phyloP scores from a whole-genome alignment of 2,113 vertebrate genomes.

The Macquaria ambigua region DNA sequence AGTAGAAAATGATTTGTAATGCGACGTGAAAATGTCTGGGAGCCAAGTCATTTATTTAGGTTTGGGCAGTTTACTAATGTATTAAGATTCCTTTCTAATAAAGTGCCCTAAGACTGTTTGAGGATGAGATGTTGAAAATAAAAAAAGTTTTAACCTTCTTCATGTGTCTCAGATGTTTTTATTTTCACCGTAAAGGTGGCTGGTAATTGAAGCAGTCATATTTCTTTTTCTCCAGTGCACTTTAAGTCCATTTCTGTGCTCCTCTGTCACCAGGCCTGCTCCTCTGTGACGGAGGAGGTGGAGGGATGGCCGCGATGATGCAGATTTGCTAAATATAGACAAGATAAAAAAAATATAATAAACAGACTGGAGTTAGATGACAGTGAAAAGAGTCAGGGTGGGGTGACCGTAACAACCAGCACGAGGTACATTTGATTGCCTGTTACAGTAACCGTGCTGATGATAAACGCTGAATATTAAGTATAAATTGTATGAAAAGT shows the following conservation, averaged over 20 bases:
- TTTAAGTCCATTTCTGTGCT: constrained; percentile 7
- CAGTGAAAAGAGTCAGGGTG: not conserved
- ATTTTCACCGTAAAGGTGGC: constrained; percentile 11
- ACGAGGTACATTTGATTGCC: not conserved
- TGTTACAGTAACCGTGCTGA: not conserved
- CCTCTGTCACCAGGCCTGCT: constrained; percentile 32
- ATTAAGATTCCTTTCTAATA: constrained; percentile 28
- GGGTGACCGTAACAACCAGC: not conserved
- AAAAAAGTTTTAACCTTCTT: constrained; percentile 27
- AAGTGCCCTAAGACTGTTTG: constrained; percentile 38
- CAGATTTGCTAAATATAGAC: constrained; percentile 62
- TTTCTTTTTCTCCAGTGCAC: not conserved
- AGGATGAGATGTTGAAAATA: constrained; percentile 50
- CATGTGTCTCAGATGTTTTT: constrained; percentile 21
- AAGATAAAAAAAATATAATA: not conserved
- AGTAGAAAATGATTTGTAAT: constrained; percentile 29
- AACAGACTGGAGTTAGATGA: not conserved
- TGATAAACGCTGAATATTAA: not conserved
- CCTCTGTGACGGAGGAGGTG: constrained; percentile 32
- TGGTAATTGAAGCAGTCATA: not conserved
- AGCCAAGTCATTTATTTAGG: constrained; percentile 41
- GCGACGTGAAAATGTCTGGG: constrained; percentile 18
- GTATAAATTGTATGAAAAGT: not conserved
- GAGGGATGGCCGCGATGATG: constrained; percentile 70
- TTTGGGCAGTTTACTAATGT: constrained; percentile 36